A percentile compares a stretch with the other conserved stretches of the same genome.
Evolutionary conservation across 2,888 invertebrate species (phyloP).

Genomic region (Melipona beecheii): DNA sequence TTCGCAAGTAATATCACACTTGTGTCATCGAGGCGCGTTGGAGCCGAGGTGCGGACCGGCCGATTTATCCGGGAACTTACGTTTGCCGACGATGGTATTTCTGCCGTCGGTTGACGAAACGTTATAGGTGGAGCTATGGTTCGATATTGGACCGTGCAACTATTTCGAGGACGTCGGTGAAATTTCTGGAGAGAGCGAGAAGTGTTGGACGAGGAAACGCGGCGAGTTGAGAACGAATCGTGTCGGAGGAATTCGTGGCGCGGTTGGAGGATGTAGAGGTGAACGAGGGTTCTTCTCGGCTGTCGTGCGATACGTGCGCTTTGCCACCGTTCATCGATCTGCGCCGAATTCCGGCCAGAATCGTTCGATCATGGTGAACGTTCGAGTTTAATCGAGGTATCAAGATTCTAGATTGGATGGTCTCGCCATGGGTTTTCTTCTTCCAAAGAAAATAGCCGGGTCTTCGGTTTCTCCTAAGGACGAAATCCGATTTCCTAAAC

Average conservation of each 20-base stretch:
- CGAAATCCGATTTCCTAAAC: conserved; percentile 16
- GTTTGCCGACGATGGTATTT: conserved; percentile 22
- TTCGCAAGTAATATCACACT: conserved; percentile 77
- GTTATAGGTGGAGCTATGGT: neutral
- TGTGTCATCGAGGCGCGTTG: conserved; percentile 10
- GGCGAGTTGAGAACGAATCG: conserved; percentile 59
- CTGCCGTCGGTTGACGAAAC: conserved; percentile 39
- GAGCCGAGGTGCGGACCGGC: conserved; percentile 49
- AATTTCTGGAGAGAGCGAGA: conserved; percentile 9
- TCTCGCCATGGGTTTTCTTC: neutral
- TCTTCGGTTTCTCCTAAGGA: neutral
- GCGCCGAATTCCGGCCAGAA: neutral
- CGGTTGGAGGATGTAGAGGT: neutral
- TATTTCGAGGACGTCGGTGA: conserved; percentile 48
- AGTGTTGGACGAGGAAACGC: conserved; percentile 14
- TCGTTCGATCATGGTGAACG: conserved; percentile 30
- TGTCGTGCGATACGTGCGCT: neutral
- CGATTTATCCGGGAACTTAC: conserved; percentile 77
- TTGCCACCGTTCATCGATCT: conserved; percentile 20
- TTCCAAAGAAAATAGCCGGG: neutral
- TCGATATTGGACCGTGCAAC: conserved; percentile 23
- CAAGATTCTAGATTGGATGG: neutral
- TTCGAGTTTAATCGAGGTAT: neutral
- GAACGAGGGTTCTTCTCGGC: neutral
- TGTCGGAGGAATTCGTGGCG: conserved; percentile 50